Evolutionary conservation across 2,888 invertebrate genomes (phyloP), one percentile per base, ranked within the genome.

Genomic region (Acanthosepion lycidas): DNA sequence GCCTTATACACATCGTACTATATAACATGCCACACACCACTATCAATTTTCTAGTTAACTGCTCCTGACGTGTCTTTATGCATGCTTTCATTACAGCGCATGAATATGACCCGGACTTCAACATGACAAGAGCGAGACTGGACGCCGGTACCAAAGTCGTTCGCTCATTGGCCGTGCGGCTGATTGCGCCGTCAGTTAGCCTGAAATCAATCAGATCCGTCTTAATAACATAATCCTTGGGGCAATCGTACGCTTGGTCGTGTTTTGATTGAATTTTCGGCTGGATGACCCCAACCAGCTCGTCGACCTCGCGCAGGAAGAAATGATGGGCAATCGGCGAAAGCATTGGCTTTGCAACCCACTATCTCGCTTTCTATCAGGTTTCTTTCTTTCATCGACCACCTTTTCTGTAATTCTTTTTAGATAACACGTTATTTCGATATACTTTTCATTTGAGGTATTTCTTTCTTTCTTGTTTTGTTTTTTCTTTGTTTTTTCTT

Each of bases 1-100:
- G 78, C 78, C 78, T 78, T 78, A 78, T 78, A 33, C 78, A 78
- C 78, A 78, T 78, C 78, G 1, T 12, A 78, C 78, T 78, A 78
- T n/a, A n/a, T n/a, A 78, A 78, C n/a, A 78, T 78, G n/a, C 78
- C 15, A n/a, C n/a, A n/a, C n/a, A n/a, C 78, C 15, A 78, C 78
- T 78, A 78, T 78, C 78, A 78, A 78, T 78, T 78, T 78, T 78
- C 78, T 78, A 78, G 78, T 78, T 78, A 78, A 78, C n/a, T 78
- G 78, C 78, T 78, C 78, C n/a, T 78, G 78, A n/a, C 78, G 78
- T 78, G 78, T 78, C 78, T 78, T 78, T 78, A 33, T 78, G 78
- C n/a, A 78, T n/a, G 78, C 78, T 78, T 78, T 78, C 78, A 78
- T 78, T 78, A 78, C 9, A 18, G 78, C 78, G 78, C n/a, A 78